Base-by-base conservation (phyloP, 1,140 invertebrate genomes). In the Brachionus koreanus region DNA sequence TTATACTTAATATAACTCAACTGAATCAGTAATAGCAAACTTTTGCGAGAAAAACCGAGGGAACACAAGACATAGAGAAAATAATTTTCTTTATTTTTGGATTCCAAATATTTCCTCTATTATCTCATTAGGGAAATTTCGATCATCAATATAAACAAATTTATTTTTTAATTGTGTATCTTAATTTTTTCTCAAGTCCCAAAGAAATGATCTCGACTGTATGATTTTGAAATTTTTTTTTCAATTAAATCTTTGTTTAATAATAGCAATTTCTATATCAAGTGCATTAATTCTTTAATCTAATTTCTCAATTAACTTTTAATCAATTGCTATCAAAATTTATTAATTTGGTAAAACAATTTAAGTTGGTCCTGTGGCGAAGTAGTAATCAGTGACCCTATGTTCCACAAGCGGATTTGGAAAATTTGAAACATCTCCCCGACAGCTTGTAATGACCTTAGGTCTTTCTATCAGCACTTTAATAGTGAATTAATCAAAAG, bases 61-160 rank as follows among this genome's bases (percentile, higher is more conserved):
- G 16, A 57, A n/a, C 4, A 43, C 16, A 39, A 69, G 49, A 57
- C 16, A 57, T 57, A 69, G 37, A 69, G 29, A 69, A 39, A 69
- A 69, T 37, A 39, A 37, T 39, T 69, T 69, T 37, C 16, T 69
- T 69, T n/a, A n/a, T 69, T 67, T 69, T 69, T 69, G 37, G 65
- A 69, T 19, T 69, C 37, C 65, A 69, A 69, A 69, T 69, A 69
- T 69, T 69, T 69, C 65, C 65, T 69, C 65, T 42, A 69, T 69
- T 69, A 69, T 69, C 65, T 69, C 65, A 69, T 69, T 69, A 69
- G 65, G 65, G 65, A 69, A 69, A 69, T 69, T 69, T 69, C 37
- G 16, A 37, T 69, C 16, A 69, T 37, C 35, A 69, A 69, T 39
- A 19, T 19, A 69, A 39, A 69, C 33, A 69, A 19, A 39, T 37